phyloP scores from a whole-genome alignment of 2,797 vertebrate genomes.

The Onychomys torridus region DNA sequence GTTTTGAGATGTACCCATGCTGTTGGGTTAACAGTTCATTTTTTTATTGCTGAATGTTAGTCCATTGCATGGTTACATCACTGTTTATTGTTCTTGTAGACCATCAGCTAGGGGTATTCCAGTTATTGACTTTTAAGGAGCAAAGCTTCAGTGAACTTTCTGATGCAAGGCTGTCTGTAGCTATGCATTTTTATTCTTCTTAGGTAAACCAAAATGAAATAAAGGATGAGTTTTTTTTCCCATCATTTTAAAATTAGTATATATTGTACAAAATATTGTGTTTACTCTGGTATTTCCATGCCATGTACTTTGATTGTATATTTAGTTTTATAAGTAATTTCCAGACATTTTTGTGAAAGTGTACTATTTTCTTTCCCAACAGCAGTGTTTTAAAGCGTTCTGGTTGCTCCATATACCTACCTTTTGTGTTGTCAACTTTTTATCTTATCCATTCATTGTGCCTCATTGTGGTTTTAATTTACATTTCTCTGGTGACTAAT shows the following conservation, averaged over 20 bases:
- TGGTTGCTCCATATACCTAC: neutral
- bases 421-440: constrained; percentile 3
- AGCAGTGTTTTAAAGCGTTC: neutral
- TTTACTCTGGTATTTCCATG: neutral
- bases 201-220: neutral
- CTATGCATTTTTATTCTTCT: neutral
- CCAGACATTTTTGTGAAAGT: neutral
- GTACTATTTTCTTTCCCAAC: neutral
- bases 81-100: neutral
- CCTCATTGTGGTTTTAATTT: constrained; percentile 18
- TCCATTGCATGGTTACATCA: neutral
- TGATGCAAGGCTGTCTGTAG: neutral
- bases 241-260: neutral
- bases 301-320: neutral
- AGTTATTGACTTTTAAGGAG: neutral
- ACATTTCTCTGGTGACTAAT: constrained; percentile 1
- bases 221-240: neutral
- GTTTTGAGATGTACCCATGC: constrained; percentile 3
- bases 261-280: neutral
- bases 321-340: constrained; percentile 26
- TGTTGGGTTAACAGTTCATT: neutral
- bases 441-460: constrained; percentile 17
- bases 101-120: neutral
- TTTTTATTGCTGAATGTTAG: neutral
- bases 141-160: neutral